phyloP scores from a whole-genome alignment of 2,113 vertebrate species.

The Mus pahari region DNA sequence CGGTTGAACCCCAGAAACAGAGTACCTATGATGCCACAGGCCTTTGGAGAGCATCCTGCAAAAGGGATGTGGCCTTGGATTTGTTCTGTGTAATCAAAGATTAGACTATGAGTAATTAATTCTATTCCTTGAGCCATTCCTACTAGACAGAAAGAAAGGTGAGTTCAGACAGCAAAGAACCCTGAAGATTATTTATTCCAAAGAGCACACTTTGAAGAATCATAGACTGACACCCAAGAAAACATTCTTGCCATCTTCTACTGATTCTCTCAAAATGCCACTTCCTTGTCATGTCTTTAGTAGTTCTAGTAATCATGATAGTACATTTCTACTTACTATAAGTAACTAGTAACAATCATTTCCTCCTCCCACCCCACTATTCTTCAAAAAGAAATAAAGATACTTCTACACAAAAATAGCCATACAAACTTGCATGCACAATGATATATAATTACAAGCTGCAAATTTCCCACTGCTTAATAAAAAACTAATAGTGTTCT shows the following conservation, averaged over 20 bases:
- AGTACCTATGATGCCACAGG: neutral
- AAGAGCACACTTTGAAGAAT: neutral
- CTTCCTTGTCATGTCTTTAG: neutral
- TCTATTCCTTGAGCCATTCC: neutral
- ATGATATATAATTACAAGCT: neutral
- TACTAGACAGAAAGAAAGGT: neutral
- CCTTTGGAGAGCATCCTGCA: neutral
- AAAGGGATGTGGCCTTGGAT: neutral
- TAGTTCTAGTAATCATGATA: neutral
- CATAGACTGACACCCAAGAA: neutral
- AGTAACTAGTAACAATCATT: neutral
- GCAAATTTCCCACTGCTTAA: neutral
- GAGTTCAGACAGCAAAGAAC: neutral
- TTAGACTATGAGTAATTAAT: neutral
- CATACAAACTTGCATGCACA: neutral
- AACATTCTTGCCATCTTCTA: neutral
- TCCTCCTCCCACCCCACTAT: neutral
- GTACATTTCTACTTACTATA: neutral
- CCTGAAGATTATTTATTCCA: neutral
- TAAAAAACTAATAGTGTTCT: neutral
- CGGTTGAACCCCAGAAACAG: neutral
- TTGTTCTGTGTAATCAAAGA: neutral
- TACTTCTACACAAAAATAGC: neutral
- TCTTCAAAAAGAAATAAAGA: neutral
- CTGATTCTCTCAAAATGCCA: neutral